These are phyloP conservation scores for Acropternis orthonyx DNA, from an alignment of 2,797 vertebrate species.

Conservation along the genomic window DNA sequence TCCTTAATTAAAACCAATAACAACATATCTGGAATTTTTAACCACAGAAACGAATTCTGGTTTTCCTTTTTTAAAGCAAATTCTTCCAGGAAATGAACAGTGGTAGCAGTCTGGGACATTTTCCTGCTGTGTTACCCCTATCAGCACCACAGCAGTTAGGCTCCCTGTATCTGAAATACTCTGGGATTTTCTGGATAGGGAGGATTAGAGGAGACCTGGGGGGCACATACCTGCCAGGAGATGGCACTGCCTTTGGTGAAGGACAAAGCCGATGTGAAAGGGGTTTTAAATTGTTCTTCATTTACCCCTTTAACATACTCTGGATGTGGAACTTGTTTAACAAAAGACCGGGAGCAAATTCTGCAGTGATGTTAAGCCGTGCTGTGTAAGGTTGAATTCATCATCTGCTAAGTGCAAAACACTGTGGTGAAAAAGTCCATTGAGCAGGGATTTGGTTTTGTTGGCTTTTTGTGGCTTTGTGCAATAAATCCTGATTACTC, in stretches of 20 bases:
- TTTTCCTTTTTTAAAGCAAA: neutral
- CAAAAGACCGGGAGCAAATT: neutral
- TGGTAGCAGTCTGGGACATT: neutral
- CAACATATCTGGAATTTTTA: conserved; percentile 56
- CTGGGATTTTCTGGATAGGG: neutral
- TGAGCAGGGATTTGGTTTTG: neutral
- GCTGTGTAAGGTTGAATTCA: neutral
- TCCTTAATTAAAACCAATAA: conserved; percentile 50
- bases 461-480: conserved; percentile 3
- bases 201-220: neutral
- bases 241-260: neutral
- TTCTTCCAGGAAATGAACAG: neutral
- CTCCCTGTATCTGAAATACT: neutral
- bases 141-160: neutral
- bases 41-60: conserved; percentile 26
- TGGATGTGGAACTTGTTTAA: neutral
- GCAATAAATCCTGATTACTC: neutral
- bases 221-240: neutral
- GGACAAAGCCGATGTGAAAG: neutral
- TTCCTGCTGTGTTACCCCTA: fast-evolving
- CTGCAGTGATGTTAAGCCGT: neutral
- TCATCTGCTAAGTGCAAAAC: neutral
- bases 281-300: neutral
- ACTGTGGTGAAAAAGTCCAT: conserved; percentile 66
- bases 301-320: neutral